Base-by-base conservation (phyloP, 2,797 vertebrate species). In the Esox lucius region DNA sequence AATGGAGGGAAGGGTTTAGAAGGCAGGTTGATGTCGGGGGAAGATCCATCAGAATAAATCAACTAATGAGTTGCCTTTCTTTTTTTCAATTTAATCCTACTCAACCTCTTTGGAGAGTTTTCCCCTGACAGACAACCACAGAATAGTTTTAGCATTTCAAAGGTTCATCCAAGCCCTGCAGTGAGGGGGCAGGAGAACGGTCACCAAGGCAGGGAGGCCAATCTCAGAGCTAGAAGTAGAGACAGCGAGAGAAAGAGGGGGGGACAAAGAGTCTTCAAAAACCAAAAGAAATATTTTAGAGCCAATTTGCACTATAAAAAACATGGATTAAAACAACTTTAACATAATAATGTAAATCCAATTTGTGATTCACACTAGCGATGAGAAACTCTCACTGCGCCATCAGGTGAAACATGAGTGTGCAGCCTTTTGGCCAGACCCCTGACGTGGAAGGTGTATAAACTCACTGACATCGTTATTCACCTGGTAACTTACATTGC, bases 1-100 rank as follows among this genome's bases (percentile, higher is more conserved):
- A 79, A 71, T 53, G 70, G 35, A 74, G 81, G 62, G 74, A 78
- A 81, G 78, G 12, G 42, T 46, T 72, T 77, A 86, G 65, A 69
- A 78, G 8, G 49, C 72, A 70, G 78, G 75, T 72, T 46, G 19
- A 16, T 7, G 78, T 78, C 69, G 81, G 78, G 79, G 85, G 85
- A 78, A 79, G 84, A 84, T 77, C 76, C 17, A 75, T 76, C 86
- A 82, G 86, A 90, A 91, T 92, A 89, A 91, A 94, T 94, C 92
- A 91, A 90, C 91, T 93, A 93, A 94, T 94, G 93, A 93, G 90
- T 83, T 83, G 85, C 84, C 87, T 87, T 84, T 90, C 87, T 90
- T 90, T 81, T 78, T 91, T 89, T 85, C 86, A 96, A 95, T 95
- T 95, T 91, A 92, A 92, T 93, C 86, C 87, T 85, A 87, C 83